phyloP scores from a whole-genome alignment of 1,140 invertebrate species.

The Polypedilum vanderplanki region DNA sequence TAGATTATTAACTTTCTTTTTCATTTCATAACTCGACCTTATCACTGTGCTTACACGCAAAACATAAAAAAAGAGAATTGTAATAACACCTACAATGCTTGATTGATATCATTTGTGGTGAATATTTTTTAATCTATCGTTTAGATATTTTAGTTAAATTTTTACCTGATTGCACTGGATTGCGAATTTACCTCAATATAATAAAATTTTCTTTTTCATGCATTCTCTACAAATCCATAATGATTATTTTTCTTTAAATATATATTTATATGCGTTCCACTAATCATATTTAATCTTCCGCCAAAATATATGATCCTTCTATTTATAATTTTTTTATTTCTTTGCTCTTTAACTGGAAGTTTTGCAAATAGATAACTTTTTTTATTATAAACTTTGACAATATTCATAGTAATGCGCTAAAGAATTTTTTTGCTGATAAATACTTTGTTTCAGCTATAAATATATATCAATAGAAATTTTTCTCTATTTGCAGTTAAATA shows the following conservation, averaged over 20 bases:
- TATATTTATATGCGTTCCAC: not conserved
- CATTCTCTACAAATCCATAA: not conserved
- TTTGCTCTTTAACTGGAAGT: not conserved
- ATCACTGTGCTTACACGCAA: too few species aligned
- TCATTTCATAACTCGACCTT: too few species aligned
- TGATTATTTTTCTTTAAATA: not conserved
- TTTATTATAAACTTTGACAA: not conserved
- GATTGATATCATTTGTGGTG: too few species aligned
- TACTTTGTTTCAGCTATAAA: not conserved
- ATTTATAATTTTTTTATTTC: not conserved
- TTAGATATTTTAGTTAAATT: too few species aligned
- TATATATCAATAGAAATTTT: constrained; percentile 4
- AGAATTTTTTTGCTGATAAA: not conserved
- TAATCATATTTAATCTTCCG: not conserved
- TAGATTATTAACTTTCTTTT: too few species aligned
- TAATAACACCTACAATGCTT: too few species aligned
- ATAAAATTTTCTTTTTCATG: not conserved
- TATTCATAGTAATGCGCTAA: constrained; percentile 18
- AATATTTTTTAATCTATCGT: too few species aligned
- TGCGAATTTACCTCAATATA: not conserved
- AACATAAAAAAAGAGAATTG: too few species aligned
- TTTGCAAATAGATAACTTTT: constrained; percentile 3
- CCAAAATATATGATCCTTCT: not conserved
- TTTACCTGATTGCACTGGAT: constrained; percentile 7
- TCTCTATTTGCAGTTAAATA: not conserved